phyloP scores from a whole-genome alignment of 2,888 invertebrate genomes.

The Agrochola litura region DNA sequence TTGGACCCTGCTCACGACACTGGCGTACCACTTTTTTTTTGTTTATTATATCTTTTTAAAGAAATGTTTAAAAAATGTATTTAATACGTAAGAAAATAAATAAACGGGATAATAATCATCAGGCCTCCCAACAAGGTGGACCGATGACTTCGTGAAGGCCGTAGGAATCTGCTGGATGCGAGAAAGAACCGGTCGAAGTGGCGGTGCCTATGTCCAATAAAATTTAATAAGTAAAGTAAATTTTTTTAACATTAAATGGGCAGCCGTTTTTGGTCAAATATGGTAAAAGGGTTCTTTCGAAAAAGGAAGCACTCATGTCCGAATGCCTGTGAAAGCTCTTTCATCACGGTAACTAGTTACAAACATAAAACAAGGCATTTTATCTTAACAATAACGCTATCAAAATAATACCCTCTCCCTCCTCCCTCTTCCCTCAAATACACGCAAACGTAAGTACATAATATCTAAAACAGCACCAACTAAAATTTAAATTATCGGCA shows the following conservation, averaged over 20 bases:
- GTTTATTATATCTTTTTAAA: no score
- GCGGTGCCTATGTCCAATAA: no score
- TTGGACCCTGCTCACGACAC: no score
- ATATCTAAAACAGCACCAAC: constrained; percentile 30
- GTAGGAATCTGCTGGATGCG: no score
- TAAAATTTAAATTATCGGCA: constrained; percentile 77
- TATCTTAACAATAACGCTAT: constrained; percentile 5
- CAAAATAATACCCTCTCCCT: constrained; percentile 31
- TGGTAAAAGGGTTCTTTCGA: rapidly evolving
- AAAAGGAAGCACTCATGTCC: not conserved
- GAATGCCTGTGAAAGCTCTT: not conserved
- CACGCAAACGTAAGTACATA: not conserved
- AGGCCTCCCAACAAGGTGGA: no score
- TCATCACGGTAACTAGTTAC: not conserved
- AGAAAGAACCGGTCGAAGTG: no score
- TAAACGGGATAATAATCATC: no score
- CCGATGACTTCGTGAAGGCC: no score
- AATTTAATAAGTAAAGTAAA: not conserved
- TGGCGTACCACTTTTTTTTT: no score
- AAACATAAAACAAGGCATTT: not conserved
- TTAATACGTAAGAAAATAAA: no score
- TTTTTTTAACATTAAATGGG: not conserved
- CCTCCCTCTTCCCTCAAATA: not conserved
- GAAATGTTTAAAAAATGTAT: no score
- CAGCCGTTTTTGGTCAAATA: not conserved